Evolutionary conservation across 2,113 vertebrate species (phyloP).

Genomic region (Thryonomys swinderianus): DNA sequence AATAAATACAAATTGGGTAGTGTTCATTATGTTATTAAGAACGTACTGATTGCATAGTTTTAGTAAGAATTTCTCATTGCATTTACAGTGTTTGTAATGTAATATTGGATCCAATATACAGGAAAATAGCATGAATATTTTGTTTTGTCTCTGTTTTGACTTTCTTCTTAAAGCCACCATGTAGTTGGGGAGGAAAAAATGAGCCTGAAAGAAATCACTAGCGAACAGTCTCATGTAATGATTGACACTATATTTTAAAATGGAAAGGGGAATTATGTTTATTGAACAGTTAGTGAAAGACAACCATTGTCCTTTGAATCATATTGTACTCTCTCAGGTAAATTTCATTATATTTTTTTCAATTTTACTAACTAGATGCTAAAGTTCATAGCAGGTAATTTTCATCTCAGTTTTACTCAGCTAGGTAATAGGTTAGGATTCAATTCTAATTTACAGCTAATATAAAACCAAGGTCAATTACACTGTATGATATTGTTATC

Average conservation of each 20-base stretch:
- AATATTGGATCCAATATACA: not conserved
- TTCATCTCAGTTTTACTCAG: not conserved
- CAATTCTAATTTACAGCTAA: not conserved
- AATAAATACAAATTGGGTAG: not conserved
- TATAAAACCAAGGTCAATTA: not conserved
- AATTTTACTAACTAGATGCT: not conserved
- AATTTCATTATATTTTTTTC: not conserved
- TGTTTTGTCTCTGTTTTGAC: not conserved
- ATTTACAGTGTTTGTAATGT: not conserved
- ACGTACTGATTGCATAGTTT: not conserved
- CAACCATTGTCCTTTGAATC: not conserved
- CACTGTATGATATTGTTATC: not conserved
- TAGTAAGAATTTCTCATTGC: slow-evolving; percentile 25
- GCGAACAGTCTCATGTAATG: not conserved
- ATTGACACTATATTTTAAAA: not conserved
- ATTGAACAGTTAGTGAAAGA: not conserved
- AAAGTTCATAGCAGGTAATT: not conserved
- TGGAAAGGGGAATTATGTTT: not conserved
- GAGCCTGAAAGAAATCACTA: not conserved
- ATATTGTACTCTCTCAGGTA: not conserved
- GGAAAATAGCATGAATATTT: not conserved
- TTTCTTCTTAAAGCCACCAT: not conserved
- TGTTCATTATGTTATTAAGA: not conserved
- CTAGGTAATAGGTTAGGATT: not conserved
- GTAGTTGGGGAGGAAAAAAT: not conserved